phyloP scores from a whole-genome alignment of 2,113 vertebrate genomes.

The Melanotaenia duboulayi region DNA sequence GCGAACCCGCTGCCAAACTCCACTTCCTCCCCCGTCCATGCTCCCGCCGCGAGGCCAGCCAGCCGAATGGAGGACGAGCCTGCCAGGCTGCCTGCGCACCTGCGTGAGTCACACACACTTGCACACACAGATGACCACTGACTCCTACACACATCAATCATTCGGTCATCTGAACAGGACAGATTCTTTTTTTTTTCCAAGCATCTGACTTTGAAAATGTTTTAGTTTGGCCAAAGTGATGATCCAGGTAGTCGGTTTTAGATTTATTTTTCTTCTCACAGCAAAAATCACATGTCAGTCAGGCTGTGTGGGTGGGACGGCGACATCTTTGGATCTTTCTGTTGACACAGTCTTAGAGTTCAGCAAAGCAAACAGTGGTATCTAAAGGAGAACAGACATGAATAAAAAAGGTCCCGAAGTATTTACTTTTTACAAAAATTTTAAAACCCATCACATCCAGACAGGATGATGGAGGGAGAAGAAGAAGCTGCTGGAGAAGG shows the following conservation, averaged over 20 bases:
- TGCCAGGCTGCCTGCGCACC: slow-evolving; percentile 92
- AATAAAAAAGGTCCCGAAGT: background rate
- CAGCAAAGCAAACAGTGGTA: background rate
- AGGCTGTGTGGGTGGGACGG: no score
- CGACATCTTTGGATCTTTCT: background rate
- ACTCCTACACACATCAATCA: slow-evolving; percentile 49
- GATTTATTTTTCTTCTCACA: no score
- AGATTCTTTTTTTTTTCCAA: slow-evolving; percentile 15
- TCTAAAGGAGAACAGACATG: slow-evolving; percentile 17
- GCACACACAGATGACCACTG: slow-evolving; percentile 34
- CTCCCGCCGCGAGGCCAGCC: slow-evolving; percentile 87
- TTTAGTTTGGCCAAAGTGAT: slow-evolving; percentile 10
- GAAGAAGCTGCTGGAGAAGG: no score
- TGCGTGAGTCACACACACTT: slow-evolving; percentile 89
- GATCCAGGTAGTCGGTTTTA: no score
- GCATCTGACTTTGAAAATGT: slow-evolving; percentile 8
- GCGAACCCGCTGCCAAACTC: slow-evolving; percentile 92
- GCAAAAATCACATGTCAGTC: no score
- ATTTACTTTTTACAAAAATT: background rate
- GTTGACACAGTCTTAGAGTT: slow-evolving; percentile 4
- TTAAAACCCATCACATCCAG: slow-evolving; percentile 4
- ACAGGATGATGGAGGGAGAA: no score
- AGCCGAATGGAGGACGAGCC: slow-evolving; percentile 95
- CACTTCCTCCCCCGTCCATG: slow-evolving; percentile 92
- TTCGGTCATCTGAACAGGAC: slow-evolving; percentile 15